Conservation (phyloP, 2,113 vertebrate genomes). For the Pyrgilauda ruficollis region DNA sequence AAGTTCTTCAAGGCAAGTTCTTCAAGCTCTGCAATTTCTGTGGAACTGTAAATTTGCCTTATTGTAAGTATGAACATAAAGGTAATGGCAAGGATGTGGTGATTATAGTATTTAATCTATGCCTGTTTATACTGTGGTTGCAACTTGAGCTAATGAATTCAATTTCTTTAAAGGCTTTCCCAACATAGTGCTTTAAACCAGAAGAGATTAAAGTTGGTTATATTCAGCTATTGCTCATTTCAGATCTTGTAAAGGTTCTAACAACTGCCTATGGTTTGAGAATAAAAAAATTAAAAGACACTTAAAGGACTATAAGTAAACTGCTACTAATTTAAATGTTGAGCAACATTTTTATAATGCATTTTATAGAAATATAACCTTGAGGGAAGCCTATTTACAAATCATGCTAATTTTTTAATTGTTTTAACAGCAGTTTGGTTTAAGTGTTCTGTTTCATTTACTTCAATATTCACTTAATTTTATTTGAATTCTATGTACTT, state of each 20-base stretch:
- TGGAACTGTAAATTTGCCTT: neutral
- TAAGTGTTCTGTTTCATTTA: neutral
- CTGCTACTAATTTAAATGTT: neutral
- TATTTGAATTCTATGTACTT: neutral
- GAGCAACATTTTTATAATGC: neutral
- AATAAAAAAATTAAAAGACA: constrained; percentile 18
- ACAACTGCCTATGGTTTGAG: neutral
- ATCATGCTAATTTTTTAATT: neutral
- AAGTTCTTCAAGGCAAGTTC: neutral
- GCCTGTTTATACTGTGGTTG: constrained; percentile 10
- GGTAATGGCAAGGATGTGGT: neutral
- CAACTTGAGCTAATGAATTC: constrained; percentile 23
- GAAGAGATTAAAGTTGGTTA: constrained; percentile 25
- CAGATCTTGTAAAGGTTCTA: neutral
- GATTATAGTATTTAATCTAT: constrained; percentile 9
- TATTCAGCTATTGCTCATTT: constrained; percentile 49
- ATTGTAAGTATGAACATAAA: neutral
- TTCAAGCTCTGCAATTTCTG: neutral
- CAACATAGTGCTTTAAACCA: neutral
- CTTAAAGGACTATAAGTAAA: neutral
- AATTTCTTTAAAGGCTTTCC: constrained; percentile 24
- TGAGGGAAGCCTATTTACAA: neutral
- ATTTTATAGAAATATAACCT: neutral
- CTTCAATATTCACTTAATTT: neutral
- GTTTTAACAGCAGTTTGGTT: neutral